Conservation (phyloP, 1,140 invertebrate species). For the Episyrphus balteatus region DNA sequence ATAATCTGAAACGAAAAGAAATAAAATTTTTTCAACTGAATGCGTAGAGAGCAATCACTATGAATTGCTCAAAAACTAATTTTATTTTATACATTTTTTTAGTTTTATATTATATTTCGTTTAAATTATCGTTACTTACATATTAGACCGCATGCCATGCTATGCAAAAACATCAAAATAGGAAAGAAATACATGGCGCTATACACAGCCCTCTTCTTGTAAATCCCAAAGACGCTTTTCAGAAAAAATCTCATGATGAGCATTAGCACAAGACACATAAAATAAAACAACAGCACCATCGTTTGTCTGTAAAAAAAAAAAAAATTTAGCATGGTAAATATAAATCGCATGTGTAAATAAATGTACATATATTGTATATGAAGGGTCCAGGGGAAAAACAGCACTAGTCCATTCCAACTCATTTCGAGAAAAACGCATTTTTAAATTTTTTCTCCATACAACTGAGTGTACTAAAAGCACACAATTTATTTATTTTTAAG, state of each 20-base stretch:
- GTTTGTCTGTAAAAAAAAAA: constrained; percentile 65
- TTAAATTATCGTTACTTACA: too few species aligned
- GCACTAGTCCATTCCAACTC: too few species aligned
- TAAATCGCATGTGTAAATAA: too few species aligned
- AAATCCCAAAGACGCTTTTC: constrained; percentile 28
- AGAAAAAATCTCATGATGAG: constrained; percentile 42
- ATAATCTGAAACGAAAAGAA: constrained; percentile 65
- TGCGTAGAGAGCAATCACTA: neutral
- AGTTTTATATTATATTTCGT: too few species aligned
- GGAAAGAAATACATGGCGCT: constrained; percentile 92
- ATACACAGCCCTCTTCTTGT: constrained; percentile 74
- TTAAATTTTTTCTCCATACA: too few species aligned
- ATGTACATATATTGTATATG: too few species aligned
- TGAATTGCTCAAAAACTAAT: neutral
- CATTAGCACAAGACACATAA: constrained; percentile 69
- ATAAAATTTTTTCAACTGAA: constrained; percentile 2
- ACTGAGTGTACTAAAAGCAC: too few species aligned
- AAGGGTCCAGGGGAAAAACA: too few species aligned
- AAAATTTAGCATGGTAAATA: neutral
- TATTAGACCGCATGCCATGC: constrained; percentile 80
- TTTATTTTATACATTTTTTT: too few species aligned
- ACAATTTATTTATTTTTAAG: too few species aligned
- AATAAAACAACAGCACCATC: constrained; percentile 87
- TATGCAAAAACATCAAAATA: constrained; percentile 75
- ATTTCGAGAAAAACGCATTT: too few species aligned